Percentiles rank a stretch among this genome's conserved stretches.
phyloP scores from a whole-genome alignment of 2,113 vertebrate species.

The Plestiodon gilberti region DNA sequence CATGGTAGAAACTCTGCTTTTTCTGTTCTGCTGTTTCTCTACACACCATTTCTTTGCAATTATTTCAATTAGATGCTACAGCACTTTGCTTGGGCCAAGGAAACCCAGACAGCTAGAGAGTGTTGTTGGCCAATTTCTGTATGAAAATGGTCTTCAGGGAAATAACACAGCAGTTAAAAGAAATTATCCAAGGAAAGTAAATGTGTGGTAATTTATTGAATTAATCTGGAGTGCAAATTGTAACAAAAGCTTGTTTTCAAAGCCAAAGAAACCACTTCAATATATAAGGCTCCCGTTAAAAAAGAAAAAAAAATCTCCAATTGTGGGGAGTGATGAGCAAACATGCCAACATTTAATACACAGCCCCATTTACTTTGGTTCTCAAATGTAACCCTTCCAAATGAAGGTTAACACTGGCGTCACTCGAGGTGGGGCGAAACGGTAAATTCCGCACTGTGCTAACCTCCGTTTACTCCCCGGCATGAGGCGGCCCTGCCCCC shows the following conservation, averaged over 20 bases:
- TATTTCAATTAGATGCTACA: constrained; percentile 9
- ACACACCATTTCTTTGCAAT: neutral
- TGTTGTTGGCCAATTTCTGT: neutral
- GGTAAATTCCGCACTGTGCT: no score
- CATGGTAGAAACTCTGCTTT: neutral
- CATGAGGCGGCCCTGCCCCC: no score
- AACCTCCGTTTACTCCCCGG: no score
- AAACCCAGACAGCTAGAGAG: neutral
- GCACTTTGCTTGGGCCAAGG: neutral
- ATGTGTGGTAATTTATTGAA: constrained; percentile 25
- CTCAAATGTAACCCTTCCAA: neutral
- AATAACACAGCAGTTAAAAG: constrained; percentile 12
- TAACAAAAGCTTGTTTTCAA: constrained; percentile 10
- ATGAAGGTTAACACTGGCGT: neutral
- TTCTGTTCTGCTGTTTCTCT: neutral
- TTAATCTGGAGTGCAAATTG: constrained; percentile 31
- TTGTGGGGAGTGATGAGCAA: constrained; percentile 2
- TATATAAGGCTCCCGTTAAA: constrained; percentile 16
- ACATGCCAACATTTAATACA: neutral
- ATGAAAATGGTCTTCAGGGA: constrained; percentile 19
- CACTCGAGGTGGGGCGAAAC: no score
- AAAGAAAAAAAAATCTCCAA: neutral
- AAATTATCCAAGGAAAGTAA: constrained; percentile 37
- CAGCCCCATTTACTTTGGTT: neutral
- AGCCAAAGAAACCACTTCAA: neutral